A percentile compares a stretch with the other conserved stretches of the same genome.
phyloP scores from a whole-genome alignment of 1,140 invertebrate genomes.

The Drosophila dunni region DNA sequence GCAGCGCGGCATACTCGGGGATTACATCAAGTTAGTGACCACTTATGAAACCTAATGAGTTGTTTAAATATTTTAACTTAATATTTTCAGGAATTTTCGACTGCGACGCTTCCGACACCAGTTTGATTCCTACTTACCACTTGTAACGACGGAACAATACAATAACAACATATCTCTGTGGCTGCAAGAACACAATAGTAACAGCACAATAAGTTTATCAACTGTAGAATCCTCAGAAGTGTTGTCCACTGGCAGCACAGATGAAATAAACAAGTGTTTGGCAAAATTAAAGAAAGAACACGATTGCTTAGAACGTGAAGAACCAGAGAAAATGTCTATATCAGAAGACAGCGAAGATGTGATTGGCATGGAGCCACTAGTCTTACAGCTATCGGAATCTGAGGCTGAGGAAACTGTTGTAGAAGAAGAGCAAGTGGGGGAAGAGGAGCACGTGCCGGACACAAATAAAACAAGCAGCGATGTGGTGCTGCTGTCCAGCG shows the following conservation, averaged over 20 bases:
- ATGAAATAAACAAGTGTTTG: conserved; percentile 54
- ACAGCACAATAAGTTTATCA: conserved; percentile 58
- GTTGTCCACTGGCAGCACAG: conserved; percentile 58
- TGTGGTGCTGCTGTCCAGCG: conserved; percentile 60
- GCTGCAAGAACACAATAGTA: conserved; percentile 62
- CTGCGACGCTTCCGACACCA: conserved; percentile 79
- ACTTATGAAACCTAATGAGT: neutral
- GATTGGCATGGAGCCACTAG: conserved; percentile 70
- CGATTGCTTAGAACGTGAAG: conserved; percentile 5
- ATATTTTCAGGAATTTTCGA: conserved; percentile 65
- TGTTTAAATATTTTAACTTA: neutral
- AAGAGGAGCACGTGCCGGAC: neutral
- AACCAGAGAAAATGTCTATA: conserved; percentile 49
- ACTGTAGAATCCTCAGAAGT: conserved; percentile 40
- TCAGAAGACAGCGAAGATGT: conserved; percentile 70
- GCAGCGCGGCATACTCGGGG: conserved; percentile 74
- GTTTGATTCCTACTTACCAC: conserved; percentile 66
- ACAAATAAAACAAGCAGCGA: conserved; percentile 1
- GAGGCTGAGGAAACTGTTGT: conserved; percentile 40
- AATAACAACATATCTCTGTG: conserved; percentile 65
- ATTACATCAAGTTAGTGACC: conserved; percentile 73
- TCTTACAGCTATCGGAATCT: conserved; percentile 73
- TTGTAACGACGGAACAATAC: conserved; percentile 69
- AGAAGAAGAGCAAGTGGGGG: neutral
- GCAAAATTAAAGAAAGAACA: conserved; percentile 14